Evolutionary conservation across 1,140 invertebrate genomes (phyloP).

Genomic region (Heterodera schachtii): DNA sequence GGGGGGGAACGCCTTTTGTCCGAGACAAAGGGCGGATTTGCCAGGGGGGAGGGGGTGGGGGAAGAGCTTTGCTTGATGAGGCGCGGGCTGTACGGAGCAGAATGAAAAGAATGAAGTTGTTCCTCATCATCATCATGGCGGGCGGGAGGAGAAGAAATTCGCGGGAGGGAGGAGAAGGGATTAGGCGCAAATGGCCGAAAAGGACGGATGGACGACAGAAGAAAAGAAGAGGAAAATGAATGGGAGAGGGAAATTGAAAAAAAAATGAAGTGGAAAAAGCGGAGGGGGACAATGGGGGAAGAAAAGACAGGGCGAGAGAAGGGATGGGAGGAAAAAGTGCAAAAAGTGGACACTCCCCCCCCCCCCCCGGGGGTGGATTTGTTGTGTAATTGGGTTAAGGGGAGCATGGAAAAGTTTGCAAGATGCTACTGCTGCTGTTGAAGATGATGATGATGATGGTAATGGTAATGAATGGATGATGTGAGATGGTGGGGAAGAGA

Average conservation of each 20-base stretch:
- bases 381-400: neutral
- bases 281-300: neutral
- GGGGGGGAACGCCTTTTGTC: conserved; percentile 10
- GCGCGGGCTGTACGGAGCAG: no score
- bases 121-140: neutral
- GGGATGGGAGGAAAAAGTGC: no score
- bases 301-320: no score
- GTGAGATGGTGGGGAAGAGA: neutral
- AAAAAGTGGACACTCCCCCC: neutral
- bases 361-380: neutral
- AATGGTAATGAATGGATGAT: neutral
- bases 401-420: neutral
- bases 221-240: neutral
- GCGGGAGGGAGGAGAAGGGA: neutral
- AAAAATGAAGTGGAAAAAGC: neutral
- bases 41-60: no score
- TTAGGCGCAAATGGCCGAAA: conserved; percentile 14
- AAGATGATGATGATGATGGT: neutral
- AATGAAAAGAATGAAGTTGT: neutral
- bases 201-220: neutral
- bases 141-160: neutral
- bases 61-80: no score
- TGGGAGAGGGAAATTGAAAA: neutral
- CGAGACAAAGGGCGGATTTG: conserved; percentile 1
- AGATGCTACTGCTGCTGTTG: neutral